phyloP scores from a whole-genome alignment of 2,797 vertebrate genomes.

The Clarias platycephalus region DNA sequence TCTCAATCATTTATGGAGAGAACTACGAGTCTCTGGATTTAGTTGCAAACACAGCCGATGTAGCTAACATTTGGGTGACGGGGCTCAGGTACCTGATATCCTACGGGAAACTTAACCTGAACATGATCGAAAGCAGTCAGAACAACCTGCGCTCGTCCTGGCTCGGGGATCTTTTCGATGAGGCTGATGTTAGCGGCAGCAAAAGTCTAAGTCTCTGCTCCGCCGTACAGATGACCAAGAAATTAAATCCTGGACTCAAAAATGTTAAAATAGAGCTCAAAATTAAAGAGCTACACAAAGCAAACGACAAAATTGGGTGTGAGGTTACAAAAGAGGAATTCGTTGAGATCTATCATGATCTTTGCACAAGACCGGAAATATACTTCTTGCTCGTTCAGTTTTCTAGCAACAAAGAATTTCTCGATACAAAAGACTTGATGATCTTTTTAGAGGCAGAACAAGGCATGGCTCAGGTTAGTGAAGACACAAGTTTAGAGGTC shows the following conservation, averaged over 20 bases:
- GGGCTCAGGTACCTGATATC: conserved; percentile 96
- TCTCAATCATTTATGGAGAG: conserved; percentile 95
- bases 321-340: conserved; percentile 91
- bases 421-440: conserved; percentile 97
- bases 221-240: conserved; percentile 89
- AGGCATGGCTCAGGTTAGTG: conserved; percentile 93
- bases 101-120: conserved; percentile 93
- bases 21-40: conserved; percentile 96
- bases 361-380: conserved; percentile 97
- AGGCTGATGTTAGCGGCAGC: conserved; percentile 78
- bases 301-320: conserved; percentile 84
- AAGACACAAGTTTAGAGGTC: conserved; percentile 92
- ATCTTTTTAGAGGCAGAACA: conserved; percentile 99
- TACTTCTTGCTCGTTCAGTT: conserved; percentile 99
- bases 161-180: conserved; percentile 89
- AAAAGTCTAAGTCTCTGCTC: conserved; percentile 82
- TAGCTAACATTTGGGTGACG: conserved; percentile 98
- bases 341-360: conserved; percentile 96
- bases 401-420: conserved; percentile 98
- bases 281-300: conserved; percentile 95
- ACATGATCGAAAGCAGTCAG: conserved; percentile 94
- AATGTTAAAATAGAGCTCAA: conserved; percentile 94
- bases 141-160: conserved; percentile 95
- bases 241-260: conserved; percentile 92
- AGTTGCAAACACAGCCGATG: conserved; percentile 94